Base-by-base conservation (phyloP, 2,888 invertebrate genomes). In the Nemotelus nigrinus region DNA sequence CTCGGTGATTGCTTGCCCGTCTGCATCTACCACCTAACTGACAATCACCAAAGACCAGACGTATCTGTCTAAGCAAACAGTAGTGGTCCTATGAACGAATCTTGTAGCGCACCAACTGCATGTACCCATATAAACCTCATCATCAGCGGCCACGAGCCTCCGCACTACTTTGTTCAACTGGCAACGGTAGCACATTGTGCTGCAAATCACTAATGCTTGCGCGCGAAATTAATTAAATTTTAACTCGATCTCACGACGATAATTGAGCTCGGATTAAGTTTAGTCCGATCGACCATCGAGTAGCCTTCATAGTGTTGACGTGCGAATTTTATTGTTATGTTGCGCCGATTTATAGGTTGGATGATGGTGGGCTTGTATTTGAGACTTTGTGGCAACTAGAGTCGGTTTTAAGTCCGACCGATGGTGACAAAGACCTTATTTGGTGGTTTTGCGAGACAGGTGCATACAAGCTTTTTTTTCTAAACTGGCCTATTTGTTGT, bases 221-320 rank as follows among this genome's bases (percentile, higher is more conserved):
- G 7, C 60, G 60, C 60, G 60, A 60, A 25, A 60, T 60, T 60
- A 60, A 60, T 60, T 60, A 60, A 39, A 60, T 7, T 43, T 60
- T 60, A 60, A 60, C 60, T 60, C 60, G 60, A 25, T 60, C 41
- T 60, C 41, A 41, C 39, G 60, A 60, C 41, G 60, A 60, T 60
- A 60, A 60, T 60, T 60, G 60, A 39, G 60, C 25, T 39, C 60
- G 60, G 39, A 60, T 39, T 60, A 60, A 5, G 58, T 8, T n/a
- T 5, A 50, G 8, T 50, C 8, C n/a, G 58, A 5, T 58, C 25
- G 25, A 25, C 25, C 25, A 25, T 25, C 25, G 25, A 4, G 5
- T 58, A 58, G 41, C 60, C 60, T 60, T 60, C 60, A 39, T 39
- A 60, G 25, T 25, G n/a, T 60, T 41, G 60, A 41, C 41, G 7